phyloP scores from a whole-genome alignment of 2,113 vertebrate genomes.

The Vulpes vulpes region DNA sequence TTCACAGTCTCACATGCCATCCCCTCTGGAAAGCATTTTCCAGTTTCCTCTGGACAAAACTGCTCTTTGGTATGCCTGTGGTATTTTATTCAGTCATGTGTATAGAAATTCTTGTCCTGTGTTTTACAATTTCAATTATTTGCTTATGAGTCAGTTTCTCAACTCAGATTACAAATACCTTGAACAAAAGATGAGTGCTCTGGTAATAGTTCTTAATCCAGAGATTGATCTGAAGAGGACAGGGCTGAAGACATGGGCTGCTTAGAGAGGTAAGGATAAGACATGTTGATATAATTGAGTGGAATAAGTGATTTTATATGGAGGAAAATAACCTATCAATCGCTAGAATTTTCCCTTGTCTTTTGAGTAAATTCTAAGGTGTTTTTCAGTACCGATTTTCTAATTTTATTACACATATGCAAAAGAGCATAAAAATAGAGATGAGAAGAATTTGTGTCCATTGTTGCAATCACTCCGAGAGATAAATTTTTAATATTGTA shows the following conservation, averaged over 20 bases:
- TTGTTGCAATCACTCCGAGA: background rate
- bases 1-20: background rate
- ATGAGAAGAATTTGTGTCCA: background rate
- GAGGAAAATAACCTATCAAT: background rate
- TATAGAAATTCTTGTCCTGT: constrained; percentile 1
- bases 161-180: background rate
- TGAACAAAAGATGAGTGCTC: background rate
- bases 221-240: background rate
- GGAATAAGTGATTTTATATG: background rate
- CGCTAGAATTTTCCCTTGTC: background rate
- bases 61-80: background rate
- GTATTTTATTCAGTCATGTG: background rate
- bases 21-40: background rate
- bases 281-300: background rate
- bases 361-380: background rate
- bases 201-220: background rate
- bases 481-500: background rate
- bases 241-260: background rate
- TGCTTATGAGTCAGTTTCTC: background rate
- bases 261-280: background rate
- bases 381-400: background rate
- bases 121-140: background rate
- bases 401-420: background rate
- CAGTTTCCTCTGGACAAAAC: background rate
- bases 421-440: background rate